Evolutionary conservation across 2,797 vertebrate genomes (phyloP).

Genomic region (Myotis findleyi): DNA sequence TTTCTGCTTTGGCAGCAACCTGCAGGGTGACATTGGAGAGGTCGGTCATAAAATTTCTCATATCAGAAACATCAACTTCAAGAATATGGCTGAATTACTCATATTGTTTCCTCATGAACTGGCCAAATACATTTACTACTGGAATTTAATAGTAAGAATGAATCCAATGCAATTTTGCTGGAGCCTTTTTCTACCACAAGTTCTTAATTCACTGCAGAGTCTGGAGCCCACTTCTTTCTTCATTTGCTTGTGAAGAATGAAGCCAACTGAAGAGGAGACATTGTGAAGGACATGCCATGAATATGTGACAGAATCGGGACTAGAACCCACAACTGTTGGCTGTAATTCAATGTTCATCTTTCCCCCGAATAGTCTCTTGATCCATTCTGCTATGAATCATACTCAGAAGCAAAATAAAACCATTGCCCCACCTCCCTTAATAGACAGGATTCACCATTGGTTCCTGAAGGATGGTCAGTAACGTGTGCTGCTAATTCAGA

Average conservation of each 20-base stretch:
- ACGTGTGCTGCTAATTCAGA: not conserved
- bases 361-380: not conserved
- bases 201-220: not conserved
- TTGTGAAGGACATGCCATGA: not conserved
- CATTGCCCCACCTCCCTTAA: rapidly evolving
- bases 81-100: not conserved
- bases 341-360: not conserved
- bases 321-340: not conserved
- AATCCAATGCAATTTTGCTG: not conserved
- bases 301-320: not conserved
- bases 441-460: not conserved
- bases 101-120: not conserved
- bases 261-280: not conserved
- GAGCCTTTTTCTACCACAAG: no score
- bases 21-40: not conserved
- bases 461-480: not conserved
- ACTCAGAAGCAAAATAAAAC: not conserved
- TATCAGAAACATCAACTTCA: not conserved
- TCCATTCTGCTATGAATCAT: not conserved
- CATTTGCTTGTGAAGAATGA: not conserved
- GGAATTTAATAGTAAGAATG: not conserved
- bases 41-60: not conserved
- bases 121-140: not conserved
- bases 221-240: not conserved
- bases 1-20: not conserved